A percentile compares a stretch with the other conserved stretches of the same genome.
These are phyloP conservation scores for Arizona elegans DNA, from an alignment of 2,113 vertebrate genomes.

Conservation along the genomic window DNA sequence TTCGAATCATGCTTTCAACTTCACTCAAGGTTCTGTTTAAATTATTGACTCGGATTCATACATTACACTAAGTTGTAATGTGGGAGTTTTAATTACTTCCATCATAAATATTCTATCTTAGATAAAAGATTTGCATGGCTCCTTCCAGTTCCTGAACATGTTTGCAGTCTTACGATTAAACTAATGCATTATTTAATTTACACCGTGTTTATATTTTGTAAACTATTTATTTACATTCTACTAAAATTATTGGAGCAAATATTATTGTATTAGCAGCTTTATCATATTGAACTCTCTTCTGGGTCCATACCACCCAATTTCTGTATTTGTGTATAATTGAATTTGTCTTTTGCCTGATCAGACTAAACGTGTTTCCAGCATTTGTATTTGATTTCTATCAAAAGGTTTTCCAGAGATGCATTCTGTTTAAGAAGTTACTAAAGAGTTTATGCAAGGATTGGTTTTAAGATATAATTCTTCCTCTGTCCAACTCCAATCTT, in stretches of 20 bases:
- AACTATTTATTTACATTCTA: not conserved
- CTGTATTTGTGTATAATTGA: not conserved
- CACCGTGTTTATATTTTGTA: not conserved
- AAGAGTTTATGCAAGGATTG: not conserved
- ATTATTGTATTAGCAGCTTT: not conserved
- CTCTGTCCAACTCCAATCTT: not conserved
- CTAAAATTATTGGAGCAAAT: not conserved
- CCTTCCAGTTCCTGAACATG: not conserved
- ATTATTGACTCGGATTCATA: not conserved
- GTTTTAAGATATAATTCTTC: not conserved
- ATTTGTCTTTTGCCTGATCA: not conserved
- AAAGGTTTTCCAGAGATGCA: not conserved
- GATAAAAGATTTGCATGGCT: not conserved
- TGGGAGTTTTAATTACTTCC: not conserved
- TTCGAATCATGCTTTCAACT: not conserved
- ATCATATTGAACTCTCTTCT: not conserved
- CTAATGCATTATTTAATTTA: not conserved
- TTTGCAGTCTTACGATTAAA: not conserved
- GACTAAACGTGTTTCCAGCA: too few relatives aligned
- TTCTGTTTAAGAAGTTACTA: not conserved
- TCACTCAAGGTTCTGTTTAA: not conserved
- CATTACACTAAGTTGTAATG: not conserved
- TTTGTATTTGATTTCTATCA: not conserved
- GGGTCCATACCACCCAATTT: not conserved
- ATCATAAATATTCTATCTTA: not conserved